Evolutionary conservation across 92 coral and sea anemone species (phyloP).

Genomic region (Epizoanthus stellaris): DNA sequence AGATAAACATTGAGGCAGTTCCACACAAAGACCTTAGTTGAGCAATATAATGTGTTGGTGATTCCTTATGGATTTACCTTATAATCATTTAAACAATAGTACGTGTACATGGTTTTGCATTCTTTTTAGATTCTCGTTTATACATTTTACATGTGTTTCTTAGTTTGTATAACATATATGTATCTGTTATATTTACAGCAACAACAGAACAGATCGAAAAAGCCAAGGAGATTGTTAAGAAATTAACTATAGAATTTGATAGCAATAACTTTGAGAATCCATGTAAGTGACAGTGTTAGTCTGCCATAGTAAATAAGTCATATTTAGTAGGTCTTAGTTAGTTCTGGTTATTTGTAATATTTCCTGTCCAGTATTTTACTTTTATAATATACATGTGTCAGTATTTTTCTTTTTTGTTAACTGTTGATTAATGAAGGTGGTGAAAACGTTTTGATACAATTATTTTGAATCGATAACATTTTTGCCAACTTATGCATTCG

Average conservation of each 20-base stretch:
- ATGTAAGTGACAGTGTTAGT: constrained; percentile 67
- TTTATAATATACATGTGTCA: neutral
- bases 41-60: too few species aligned
- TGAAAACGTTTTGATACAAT: too few species aligned
- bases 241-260: constrained; percentile 73
- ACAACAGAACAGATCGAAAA: constrained; percentile 82
- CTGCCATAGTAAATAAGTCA: neutral
- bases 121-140: neutral
- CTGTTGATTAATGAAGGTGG: neutral
- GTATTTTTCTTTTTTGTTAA: neutral
- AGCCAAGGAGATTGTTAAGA: constrained; percentile 89
- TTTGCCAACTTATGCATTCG: too few species aligned
- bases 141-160: neutral
- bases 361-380: neutral
- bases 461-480: too few species aligned
- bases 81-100: too few species aligned
- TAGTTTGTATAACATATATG: neutral
- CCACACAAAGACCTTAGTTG: too few species aligned
- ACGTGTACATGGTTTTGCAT: too few species aligned
- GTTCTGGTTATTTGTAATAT: neutral
- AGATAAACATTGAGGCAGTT: too few species aligned
- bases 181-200: constrained; percentile 57
- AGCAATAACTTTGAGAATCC: constrained; percentile 85
- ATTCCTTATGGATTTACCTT: too few species aligned
- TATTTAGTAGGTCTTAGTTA: neutral